phyloP scores from a whole-genome alignment of 2,113 vertebrate species.

The Periophthalmus modestus region DNA sequence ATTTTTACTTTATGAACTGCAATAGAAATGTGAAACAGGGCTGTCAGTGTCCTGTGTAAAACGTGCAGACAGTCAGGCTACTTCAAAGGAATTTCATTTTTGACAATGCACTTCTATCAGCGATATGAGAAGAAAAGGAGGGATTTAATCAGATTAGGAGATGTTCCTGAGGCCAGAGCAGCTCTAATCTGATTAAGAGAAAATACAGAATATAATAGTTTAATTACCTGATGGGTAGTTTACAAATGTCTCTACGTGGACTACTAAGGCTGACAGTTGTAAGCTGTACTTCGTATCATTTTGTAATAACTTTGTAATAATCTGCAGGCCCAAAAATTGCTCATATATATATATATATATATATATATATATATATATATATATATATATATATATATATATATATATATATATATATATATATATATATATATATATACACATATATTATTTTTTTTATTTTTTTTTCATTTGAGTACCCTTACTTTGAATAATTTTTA shows the following conservation, averaged over 20 bases:
- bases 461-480: too few species aligned
- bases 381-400: too few species aligned
- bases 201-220: conserved; percentile 31
- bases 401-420: too few species aligned
- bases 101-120: conserved; percentile 11
- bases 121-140: conserved; percentile 17
- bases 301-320: not conserved
- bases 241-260: conserved; percentile 6
- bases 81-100: not conserved
- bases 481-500: too few species aligned
- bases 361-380: too few species aligned
- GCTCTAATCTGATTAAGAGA: conserved; percentile 45
- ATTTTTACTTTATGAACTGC: not conserved
- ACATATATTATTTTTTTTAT: too few species aligned
- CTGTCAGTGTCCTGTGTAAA: not conserved
- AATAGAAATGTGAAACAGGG: not conserved
- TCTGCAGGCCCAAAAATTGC: not conserved
- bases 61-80: not conserved
- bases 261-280: not conserved
- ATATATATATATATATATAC: too few species aligned
- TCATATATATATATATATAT: too few species aligned
- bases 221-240: conserved; percentile 21
- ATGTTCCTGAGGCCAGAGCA: conserved; percentile 8
- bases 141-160: conserved; percentile 34
- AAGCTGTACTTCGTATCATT: conserved; percentile 2